phyloP scores from a whole-genome alignment of 1,140 invertebrate genomes.

The Thereuonema tuberculata region DNA sequence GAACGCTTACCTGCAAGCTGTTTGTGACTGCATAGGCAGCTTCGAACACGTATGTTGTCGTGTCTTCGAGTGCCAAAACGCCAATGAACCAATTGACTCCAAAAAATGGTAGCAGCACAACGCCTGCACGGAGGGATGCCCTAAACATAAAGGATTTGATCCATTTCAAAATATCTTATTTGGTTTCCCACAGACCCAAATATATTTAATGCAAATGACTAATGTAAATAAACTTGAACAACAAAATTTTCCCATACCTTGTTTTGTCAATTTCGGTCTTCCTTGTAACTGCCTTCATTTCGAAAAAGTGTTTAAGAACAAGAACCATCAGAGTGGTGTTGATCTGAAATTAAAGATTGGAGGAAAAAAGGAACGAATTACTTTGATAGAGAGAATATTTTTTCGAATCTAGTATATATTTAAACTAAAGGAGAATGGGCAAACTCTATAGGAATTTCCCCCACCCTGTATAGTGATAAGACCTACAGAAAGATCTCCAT shows the following conservation, averaged over 20 bases:
- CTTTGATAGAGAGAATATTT: too few species aligned
- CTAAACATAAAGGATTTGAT: too few species aligned
- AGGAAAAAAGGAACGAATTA: too few species aligned
- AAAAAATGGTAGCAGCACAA: conserved; percentile 43
- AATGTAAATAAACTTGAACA: too few species aligned
- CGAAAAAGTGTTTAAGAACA: conserved; percentile 26
- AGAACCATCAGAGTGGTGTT: conserved; percentile 33
- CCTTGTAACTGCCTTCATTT: conserved; percentile 13
- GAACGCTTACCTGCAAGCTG: conserved; percentile 25
- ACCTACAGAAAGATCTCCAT: too few species aligned
- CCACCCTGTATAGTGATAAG: too few species aligned
- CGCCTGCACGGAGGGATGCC: conserved; percentile 40
- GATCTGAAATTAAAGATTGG: conserved; percentile 26
- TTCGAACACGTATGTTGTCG: conserved; percentile 43
- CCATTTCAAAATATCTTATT: too few species aligned
- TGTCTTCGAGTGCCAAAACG: conserved; percentile 52
- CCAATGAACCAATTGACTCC: conserved; percentile 52
- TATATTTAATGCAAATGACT: too few species aligned
- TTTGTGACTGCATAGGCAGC: conserved; percentile 28
- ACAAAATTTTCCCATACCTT: conserved; percentile 12
- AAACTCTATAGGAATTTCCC: too few species aligned
- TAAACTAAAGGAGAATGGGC: too few species aligned
- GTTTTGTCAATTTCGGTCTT: conserved; percentile 19
- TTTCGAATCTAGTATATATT: too few species aligned
- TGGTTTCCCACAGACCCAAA: too few species aligned